These are phyloP conservation scores for Zaprionus nigranus DNA, from an alignment of 1,140 invertebrate genomes.

Conservation along the genomic window DNA sequence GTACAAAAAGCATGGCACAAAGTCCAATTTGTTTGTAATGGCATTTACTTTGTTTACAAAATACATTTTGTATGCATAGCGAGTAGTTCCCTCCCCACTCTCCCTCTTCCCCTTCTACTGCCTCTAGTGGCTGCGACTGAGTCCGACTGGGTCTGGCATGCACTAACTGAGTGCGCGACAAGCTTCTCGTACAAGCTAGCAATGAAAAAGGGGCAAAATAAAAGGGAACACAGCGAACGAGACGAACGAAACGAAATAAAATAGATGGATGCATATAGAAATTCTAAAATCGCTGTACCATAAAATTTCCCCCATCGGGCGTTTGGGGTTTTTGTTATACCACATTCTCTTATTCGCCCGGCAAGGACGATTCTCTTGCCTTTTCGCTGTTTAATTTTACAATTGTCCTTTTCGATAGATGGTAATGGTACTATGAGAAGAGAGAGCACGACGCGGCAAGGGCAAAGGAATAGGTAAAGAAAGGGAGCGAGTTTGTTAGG, in stretches of 20 bases:
- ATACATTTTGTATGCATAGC: constrained; percentile 83
- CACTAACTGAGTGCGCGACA: constrained; percentile 13
- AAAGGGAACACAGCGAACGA: background rate
- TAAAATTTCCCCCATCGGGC: constrained; percentile 81
- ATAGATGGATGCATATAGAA: constrained; percentile 48
- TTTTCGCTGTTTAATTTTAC: constrained; percentile 80
- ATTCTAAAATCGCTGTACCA: constrained; percentile 79
- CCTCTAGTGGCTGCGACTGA: background rate
- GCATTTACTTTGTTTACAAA: constrained; percentile 82
- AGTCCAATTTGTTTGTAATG: constrained; percentile 83
- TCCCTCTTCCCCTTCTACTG: background rate
- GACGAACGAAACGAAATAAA: constrained; percentile 47
- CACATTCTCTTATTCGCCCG: constrained; percentile 5
- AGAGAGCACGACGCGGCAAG: background rate
- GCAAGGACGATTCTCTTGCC: constrained; percentile 61
- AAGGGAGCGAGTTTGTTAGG: background rate
- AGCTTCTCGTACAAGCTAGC: background rate
- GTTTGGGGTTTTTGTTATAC: constrained; percentile 48
- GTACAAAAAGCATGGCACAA: constrained; percentile 71
- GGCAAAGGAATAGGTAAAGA: background rate
- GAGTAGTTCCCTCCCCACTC: constrained; percentile 57
- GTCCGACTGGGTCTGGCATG: constrained; percentile 10
- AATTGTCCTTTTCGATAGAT: constrained; percentile 72
- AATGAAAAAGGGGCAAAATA: constrained; percentile 29
- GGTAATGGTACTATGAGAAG: background rate